Conservation (phyloP, 2,113 vertebrate genomes). For the Callipepla californica region DNA sequence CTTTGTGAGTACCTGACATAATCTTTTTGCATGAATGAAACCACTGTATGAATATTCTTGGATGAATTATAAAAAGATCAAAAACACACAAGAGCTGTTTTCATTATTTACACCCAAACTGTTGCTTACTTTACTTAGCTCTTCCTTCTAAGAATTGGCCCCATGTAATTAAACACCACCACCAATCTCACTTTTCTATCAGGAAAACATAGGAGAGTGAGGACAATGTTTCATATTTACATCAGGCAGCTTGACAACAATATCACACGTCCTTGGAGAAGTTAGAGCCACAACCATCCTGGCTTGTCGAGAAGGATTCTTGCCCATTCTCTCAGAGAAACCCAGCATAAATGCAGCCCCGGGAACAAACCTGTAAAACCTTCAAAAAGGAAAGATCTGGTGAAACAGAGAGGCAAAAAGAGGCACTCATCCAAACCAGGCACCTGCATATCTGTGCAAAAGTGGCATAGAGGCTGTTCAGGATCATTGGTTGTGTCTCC, state of each 20-base stretch:
- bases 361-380: slow-evolving; percentile 69
- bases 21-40: background rate
- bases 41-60: background rate
- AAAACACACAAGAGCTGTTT: background rate
- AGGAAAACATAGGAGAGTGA: background rate
- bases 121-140: background rate
- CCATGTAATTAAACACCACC: background rate
- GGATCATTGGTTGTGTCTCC: background rate
- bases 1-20: background rate
- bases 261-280: slow-evolving; percentile 66
- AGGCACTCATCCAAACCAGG: background rate
- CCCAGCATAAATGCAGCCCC: slow-evolving; percentile 53
- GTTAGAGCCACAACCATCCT: slow-evolving; percentile 70
- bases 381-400: slow-evolving; percentile 58
- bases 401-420: slow-evolving; percentile 1
- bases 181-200: background rate
- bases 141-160: background rate
- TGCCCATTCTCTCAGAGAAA: slow-evolving; percentile 51
- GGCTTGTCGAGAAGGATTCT: slow-evolving; percentile 75
- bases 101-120: background rate
- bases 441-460: background rate
- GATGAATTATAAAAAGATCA: background rate
- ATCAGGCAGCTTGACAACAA: slow-evolving; percentile 77
- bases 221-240: slow-evolving; percentile 66
- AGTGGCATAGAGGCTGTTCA: background rate